Percentiles rank a stretch among this genome's conserved stretches.
These are phyloP conservation scores for Andrena marginata DNA, from an alignment of 2,888 invertebrate species.

Conservation along the genomic window DNA sequence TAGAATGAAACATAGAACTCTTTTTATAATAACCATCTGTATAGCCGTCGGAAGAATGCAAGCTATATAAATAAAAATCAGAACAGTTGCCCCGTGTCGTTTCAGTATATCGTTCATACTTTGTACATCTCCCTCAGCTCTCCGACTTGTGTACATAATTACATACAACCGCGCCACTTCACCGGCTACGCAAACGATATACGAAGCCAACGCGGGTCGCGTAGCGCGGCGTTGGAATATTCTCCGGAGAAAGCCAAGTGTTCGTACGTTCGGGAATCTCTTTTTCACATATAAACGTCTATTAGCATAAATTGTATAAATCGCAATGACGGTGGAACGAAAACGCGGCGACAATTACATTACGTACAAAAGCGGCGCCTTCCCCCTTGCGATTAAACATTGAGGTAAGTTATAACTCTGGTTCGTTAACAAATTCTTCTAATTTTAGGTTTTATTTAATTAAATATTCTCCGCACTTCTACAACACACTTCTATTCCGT, in stretches of 20 bases:
- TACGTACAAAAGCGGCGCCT: constrained; percentile 34
- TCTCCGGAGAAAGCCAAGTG: not conserved
- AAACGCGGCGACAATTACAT: constrained; percentile 41
- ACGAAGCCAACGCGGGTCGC: not conserved
- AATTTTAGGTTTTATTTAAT: constrained; percentile 83
- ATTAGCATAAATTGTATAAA: constrained; percentile 47
- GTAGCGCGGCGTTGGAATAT: not conserved
- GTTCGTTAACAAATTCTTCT: constrained; percentile 56
- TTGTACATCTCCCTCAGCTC: not conserved
- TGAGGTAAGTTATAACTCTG: constrained; percentile 63
- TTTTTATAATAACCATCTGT: constrained; percentile 20
- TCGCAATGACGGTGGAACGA: constrained; percentile 51
- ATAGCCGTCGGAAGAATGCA: constrained; percentile 1
- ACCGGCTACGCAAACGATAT: not conserved
- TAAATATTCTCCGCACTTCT: constrained; percentile 83
- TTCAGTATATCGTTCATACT: not conserved
- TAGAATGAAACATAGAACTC: not conserved
- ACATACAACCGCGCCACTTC: not conserved
- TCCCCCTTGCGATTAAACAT: constrained; percentile 40
- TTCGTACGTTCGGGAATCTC: constrained; percentile 21
- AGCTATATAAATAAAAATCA: constrained; percentile 18
- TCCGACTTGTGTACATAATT: not conserved
- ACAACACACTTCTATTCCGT: constrained; percentile 81
- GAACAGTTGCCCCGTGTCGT: not conserved
- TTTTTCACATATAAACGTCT: constrained; percentile 47